Percentiles rank a stretch among this genome's conserved stretches.
Conservation (phyloP, 2,113 vertebrate genomes). For the Aldabrachelys gigantea region DNA sequence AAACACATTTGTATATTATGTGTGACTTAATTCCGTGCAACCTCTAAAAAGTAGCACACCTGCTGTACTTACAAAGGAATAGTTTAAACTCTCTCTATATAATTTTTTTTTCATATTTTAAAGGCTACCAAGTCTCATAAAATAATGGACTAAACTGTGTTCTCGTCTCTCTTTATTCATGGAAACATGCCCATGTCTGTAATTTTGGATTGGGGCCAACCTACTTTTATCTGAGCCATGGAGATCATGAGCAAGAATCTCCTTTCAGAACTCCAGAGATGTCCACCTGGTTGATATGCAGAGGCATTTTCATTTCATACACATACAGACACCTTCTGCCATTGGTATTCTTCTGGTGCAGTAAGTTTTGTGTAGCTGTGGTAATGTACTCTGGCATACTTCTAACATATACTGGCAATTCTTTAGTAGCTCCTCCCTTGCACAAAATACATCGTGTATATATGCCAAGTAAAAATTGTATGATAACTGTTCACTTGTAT, state of each 20-base stretch:
- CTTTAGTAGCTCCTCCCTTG: neutral
- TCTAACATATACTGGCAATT: neutral
- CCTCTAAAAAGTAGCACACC: neutral
- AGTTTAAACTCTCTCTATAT: neutral
- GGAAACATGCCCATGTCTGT: conserved; percentile 45
- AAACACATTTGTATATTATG: neutral
- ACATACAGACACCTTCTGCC: neutral
- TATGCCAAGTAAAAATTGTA: neutral
- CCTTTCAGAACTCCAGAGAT: conserved; percentile 21
- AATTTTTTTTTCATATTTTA: neutral
- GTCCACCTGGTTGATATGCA: conserved; percentile 34
- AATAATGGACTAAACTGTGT: neutral
- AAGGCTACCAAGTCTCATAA: neutral
- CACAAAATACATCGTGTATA: neutral
- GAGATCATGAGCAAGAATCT: conserved; percentile 8
- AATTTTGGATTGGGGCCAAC: conserved; percentile 49
- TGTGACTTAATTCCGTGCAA: neutral
- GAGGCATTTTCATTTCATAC: neutral
- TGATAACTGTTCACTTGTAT: neutral
- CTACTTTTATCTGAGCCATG: conserved; percentile 42
- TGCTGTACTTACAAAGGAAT: neutral
- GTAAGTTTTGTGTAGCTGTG: neutral
- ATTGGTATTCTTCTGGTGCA: neutral
- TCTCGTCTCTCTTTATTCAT: neutral
- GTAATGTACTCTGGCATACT: neutral